phyloP scores from a whole-genome alignment of 2,888 invertebrate genomes.

The Zygothrica quintamaculata region DNA sequence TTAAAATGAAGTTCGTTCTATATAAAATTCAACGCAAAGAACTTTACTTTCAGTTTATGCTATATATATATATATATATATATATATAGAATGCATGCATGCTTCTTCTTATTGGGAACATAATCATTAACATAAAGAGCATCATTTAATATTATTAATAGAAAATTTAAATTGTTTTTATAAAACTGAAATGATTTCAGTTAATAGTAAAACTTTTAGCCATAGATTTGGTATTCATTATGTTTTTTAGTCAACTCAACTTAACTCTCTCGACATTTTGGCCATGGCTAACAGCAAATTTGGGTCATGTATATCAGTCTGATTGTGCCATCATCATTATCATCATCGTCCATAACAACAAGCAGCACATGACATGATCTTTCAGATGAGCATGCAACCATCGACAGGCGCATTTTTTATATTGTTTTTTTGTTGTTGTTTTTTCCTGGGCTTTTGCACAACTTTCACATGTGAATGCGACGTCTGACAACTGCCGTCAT shows the following conservation, averaged over 20 bases:
- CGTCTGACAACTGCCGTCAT: conserved; percentile 56
- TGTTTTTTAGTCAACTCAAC: too few relatives aligned
- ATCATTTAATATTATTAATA: too few relatives aligned
- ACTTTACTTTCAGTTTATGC: background rate
- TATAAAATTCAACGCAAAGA: too few relatives aligned
- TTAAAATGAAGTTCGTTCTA: too few relatives aligned
- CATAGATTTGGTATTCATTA: too few relatives aligned
- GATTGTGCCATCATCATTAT: conserved; percentile 56
- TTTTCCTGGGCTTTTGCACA: conserved; percentile 69
- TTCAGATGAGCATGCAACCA: conserved; percentile 54
- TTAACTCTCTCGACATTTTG: background rate
- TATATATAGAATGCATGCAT: too few relatives aligned
- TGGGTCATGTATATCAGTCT: conserved; percentile 48
- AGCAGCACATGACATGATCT: conserved; percentile 66
- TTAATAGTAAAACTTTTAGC: too few relatives aligned
- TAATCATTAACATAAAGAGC: too few relatives aligned
- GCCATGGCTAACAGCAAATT: conserved; percentile 23
- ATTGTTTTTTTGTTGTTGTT: conserved; percentile 13
- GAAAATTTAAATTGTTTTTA: too few relatives aligned
- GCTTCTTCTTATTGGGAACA: too few relatives aligned
- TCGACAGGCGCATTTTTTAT: conserved; percentile 41
- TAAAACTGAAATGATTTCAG: too few relatives aligned
- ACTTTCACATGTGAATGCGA: conserved; percentile 73
- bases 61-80: too few relatives aligned
- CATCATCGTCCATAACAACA: conserved; percentile 47